A percentile compares a stretch with the other conserved stretches of the same genome.
Conservation (phyloP, 2,797 vertebrate genomes). For the Morus bassanus region DNA sequence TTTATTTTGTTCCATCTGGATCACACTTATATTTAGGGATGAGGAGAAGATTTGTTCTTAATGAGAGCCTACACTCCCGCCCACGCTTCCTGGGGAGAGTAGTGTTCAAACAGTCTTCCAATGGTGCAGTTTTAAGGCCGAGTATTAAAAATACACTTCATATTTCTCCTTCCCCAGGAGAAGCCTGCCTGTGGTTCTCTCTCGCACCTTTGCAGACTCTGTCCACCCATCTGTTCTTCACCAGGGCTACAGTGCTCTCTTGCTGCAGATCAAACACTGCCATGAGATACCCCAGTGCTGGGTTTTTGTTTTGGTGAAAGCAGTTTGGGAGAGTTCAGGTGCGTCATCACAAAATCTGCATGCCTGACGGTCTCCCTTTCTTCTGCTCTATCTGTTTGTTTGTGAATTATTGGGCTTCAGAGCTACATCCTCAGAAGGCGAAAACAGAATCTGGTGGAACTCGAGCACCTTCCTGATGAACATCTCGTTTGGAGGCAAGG, state of each 20-base stretch:
- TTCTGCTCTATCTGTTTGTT: not conserved
- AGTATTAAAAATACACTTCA: constrained; percentile 14
- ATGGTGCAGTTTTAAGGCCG: not conserved
- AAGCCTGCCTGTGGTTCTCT: not conserved
- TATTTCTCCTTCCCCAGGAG: not conserved
- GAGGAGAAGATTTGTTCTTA: constrained; percentile 54
- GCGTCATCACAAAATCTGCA: not conserved
- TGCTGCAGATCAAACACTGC: not conserved
- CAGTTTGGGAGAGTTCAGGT: not conserved
- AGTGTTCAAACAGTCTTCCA: constrained; percentile 11
- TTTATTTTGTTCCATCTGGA: constrained; percentile 43
- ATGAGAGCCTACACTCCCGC: constrained; percentile 37
- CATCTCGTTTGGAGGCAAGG: not conserved
- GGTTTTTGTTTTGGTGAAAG: not conserved
- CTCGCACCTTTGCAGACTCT: rapidly evolving
- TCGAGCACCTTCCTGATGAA: not conserved
- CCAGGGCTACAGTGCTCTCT: rapidly evolving
- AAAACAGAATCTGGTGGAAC: not conserved
- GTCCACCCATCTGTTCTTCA: not conserved
- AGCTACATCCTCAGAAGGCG: not conserved
- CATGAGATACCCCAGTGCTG: too few species aligned
- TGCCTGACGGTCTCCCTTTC: not conserved
- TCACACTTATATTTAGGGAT: constrained; percentile 39
- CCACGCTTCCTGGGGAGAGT: constrained; percentile 23
- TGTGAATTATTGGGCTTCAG: not conserved